Evolutionary conservation across 2,113 vertebrate species (phyloP).

Genomic region (Myotis brandtii): DNA sequence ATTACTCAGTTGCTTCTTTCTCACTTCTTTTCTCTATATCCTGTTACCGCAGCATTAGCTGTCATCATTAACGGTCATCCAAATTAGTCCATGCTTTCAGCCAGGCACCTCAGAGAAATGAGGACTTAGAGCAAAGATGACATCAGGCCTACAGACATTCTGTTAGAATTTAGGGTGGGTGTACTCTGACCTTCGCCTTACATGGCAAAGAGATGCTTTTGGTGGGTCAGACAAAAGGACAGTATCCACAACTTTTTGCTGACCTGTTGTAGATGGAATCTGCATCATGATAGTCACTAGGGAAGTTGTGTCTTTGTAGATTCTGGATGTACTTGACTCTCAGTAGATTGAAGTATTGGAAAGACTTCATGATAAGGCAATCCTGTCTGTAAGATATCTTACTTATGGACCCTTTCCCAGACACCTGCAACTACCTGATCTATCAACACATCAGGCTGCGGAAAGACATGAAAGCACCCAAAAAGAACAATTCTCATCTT

Average conservation of each 20-base stretch:
- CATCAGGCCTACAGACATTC: not conserved
- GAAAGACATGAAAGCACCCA: not conserved
- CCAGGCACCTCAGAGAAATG: constrained; percentile 7
- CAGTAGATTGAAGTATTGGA: not conserved
- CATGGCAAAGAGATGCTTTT: not conserved
- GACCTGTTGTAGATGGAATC: not conserved
- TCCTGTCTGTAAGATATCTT: not conserved
- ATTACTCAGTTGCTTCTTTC: constrained; percentile 51
- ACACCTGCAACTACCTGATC: not conserved
- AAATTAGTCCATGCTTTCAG: not conserved
- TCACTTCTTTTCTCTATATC: constrained; percentile 31
- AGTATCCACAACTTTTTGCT: not conserved
- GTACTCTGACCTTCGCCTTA: not conserved
- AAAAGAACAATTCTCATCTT: not conserved
- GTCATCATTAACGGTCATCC: constrained; percentile 13
- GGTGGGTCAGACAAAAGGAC: not conserved
- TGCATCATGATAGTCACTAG: not conserved
- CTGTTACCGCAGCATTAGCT: not conserved
- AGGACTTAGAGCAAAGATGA: not conserved
- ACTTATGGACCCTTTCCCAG: not conserved
- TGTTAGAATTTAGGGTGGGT: not conserved
- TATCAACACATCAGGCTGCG: not conserved
- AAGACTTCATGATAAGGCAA: not conserved
- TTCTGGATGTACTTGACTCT: not conserved
- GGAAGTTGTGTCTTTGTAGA: not conserved